Evolutionary conservation across 2,888 invertebrate species (phyloP).

Genomic region (Acanthococcus lagerstroemiae): DNA sequence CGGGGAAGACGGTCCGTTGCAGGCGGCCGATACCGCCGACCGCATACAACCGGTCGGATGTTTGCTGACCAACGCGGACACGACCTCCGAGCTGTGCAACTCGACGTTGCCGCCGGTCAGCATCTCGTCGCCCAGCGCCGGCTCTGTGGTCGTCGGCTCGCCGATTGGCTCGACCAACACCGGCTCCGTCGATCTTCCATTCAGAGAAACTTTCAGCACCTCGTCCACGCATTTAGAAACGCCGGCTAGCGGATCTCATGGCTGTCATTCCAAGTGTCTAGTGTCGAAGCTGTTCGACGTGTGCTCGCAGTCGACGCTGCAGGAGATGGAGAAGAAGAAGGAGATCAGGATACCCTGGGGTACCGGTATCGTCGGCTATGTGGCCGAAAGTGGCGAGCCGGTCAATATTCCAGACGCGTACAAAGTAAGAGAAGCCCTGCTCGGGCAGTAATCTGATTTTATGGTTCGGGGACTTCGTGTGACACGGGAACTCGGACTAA

Average conservation of each 20-base stretch:
- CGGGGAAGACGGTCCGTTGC: conserved; percentile 6
- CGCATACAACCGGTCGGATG: too few relatives aligned
- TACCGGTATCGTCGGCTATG: conserved; percentile 87
- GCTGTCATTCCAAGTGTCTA: conserved; percentile 53
- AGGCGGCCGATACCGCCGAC: neutral
- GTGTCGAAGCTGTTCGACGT: conserved; percentile 93
- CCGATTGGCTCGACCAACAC: conserved; percentile 36
- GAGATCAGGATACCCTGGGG: conserved; percentile 93
- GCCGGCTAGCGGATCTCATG: conserved; percentile 28
- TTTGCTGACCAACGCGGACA: neutral
- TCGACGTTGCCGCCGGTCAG: neutral
- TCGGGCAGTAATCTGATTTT: too few relatives aligned
- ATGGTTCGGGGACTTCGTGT: neutral
- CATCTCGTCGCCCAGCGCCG: conserved; percentile 35
- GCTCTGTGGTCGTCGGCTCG: conserved; percentile 35
- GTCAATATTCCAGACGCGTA: conserved; percentile 95
- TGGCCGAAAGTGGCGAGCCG: conserved; percentile 82
- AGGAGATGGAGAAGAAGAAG: conserved; percentile 84
- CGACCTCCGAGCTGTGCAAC: conserved; percentile 8
- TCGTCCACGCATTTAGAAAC: conserved; percentile 31
- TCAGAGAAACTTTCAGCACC: conserved; percentile 25
- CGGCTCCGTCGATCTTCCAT: conserved; percentile 32
- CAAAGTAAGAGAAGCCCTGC: conserved; percentile 53
- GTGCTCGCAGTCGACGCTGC: conserved; percentile 80
- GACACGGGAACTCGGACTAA: too few relatives aligned